A percentile compares a stretch with the other conserved stretches of the same genome.
Conservation (phyloP, 2,888 invertebrate species). For the Ichneumoninae sp. region DNA sequence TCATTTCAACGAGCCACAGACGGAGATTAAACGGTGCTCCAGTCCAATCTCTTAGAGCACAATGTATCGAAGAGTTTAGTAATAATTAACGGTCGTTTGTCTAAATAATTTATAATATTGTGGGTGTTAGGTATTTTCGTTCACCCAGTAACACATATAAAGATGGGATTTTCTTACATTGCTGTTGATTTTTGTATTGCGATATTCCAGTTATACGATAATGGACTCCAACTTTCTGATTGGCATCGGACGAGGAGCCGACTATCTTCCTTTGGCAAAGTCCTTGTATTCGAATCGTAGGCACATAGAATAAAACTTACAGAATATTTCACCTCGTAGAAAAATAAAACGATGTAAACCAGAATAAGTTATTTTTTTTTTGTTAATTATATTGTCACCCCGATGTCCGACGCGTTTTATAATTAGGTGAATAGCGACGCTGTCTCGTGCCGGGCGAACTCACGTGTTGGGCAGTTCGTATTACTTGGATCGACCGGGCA, state of each 20-base stretch:
- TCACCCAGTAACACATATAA: neutral
- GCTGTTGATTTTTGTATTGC: neutral
- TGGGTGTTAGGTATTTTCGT: neutral
- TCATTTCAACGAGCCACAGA: conserved; percentile 18
- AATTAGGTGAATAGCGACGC: conserved; percentile 9
- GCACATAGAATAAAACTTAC: neutral
- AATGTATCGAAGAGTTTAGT: neutral
- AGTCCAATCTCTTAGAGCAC: neutral
- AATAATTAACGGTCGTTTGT: neutral
- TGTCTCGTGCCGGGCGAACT: conserved; percentile 32
- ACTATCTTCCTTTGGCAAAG: neutral
- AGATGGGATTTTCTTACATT: conserved; percentile 16
- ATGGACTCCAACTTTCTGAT: neutral
- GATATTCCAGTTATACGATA: conserved; percentile 1
- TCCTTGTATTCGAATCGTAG: neutral
- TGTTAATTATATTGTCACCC: neutral
- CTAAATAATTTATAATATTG: neutral
- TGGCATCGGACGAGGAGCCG: conserved; percentile 5
- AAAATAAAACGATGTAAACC: neutral
- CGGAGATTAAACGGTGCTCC: neutral
- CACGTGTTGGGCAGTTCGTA: conserved; percentile 57
- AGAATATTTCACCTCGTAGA: neutral
- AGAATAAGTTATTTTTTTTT: neutral
- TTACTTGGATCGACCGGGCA: conserved; percentile 32
- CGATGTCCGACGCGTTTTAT: neutral